Conservation (phyloP, 2,113 vertebrate species). For the Symphodus melops region DNA sequence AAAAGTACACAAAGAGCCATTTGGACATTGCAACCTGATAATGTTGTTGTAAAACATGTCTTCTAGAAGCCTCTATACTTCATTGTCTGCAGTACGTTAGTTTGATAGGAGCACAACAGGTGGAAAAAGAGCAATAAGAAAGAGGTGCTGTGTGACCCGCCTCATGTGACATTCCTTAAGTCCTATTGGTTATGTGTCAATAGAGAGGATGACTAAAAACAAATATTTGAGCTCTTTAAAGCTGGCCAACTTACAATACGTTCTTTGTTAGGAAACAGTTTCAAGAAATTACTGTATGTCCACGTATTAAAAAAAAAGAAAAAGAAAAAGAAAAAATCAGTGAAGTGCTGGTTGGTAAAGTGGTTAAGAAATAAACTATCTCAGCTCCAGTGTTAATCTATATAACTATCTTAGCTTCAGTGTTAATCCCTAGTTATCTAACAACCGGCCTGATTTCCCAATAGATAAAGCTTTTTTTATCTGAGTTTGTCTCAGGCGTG, state of each 20-base stretch:
- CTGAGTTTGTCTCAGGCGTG: neutral
- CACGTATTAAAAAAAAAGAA: neutral
- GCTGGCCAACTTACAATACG: neutral
- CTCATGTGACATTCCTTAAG: slow-evolving; percentile 50
- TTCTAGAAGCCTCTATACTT: neutral
- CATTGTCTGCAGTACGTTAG: slow-evolving; percentile 4
- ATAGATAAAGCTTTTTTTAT: slow-evolving; percentile 11
- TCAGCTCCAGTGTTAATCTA: slow-evolving; percentile 17
- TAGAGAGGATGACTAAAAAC: slow-evolving; percentile 36
- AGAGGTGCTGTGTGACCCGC: slow-evolving; percentile 19
- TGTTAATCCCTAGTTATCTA: slow-evolving; percentile 19
- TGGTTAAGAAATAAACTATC: neutral
- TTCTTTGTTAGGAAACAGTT: slow-evolving; percentile 31
- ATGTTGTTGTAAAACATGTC: slow-evolving; percentile 13
- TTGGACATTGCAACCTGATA: slow-evolving; percentile 28
- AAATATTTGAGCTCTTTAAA: slow-evolving; percentile 54
- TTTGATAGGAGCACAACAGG: slow-evolving; percentile 16
- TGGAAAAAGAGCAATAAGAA: slow-evolving; percentile 56
- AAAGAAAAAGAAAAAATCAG: too few species aligned
- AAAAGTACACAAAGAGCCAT: neutral
- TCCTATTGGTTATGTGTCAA: slow-evolving; percentile 41
- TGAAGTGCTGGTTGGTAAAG: neutral
- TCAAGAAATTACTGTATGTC: neutral
- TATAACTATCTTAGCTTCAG: slow-evolving; percentile 4
- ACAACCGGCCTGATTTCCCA: slow-evolving; percentile 9